Base-by-base conservation (phyloP, 2,797 vertebrate genomes). In the Leptodactylus fallax region DNA sequence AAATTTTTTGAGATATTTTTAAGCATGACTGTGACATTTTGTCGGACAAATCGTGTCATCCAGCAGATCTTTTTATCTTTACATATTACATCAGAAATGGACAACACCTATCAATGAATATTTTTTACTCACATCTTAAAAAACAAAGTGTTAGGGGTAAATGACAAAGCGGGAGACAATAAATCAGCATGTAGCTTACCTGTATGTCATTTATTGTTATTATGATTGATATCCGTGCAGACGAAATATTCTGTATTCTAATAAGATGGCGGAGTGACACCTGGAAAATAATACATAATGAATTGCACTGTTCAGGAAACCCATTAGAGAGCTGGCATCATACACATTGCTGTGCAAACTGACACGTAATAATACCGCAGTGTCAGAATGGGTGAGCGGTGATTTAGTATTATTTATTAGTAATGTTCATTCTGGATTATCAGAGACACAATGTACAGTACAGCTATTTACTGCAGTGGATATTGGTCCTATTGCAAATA, bases 241-340 rank as follows among this genome's bases (percentile, higher is more conserved):
- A 36, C 9, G 27, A 36, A 56, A 79, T 58, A 56, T 58, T 79
- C 78, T 36, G 55, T 36, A 79, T 79, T 79, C 25, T 51, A 79
- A 56, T 56, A 58, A 79, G 51, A 79, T 58, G 14, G 7, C 9
- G 51, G 51, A 79, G 55, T 79, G 77, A 79, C 77, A 79, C 78
- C 36, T 79, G 7, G 25, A 58, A 79, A 79, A 79, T 79, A 79
- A 79, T 60, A 27, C 25, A 79, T 79, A 79, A 79, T 79, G 55
- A 79, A 79, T 58, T 11, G 55, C 16, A 0, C 47, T 14, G 5
- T 23, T 77, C 74, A 14, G 21, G 13, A 17, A 79, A 27, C 55
- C 55, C 78, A 79, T 79, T 79, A 79, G 78, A 60, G 55, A 14
- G 4, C 17, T 19, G 55, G 55, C 55, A 58, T 79, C 60, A 79